Base-by-base conservation (phyloP, 1,140 invertebrate genomes). In the Drosophila rhopaloa region DNA sequence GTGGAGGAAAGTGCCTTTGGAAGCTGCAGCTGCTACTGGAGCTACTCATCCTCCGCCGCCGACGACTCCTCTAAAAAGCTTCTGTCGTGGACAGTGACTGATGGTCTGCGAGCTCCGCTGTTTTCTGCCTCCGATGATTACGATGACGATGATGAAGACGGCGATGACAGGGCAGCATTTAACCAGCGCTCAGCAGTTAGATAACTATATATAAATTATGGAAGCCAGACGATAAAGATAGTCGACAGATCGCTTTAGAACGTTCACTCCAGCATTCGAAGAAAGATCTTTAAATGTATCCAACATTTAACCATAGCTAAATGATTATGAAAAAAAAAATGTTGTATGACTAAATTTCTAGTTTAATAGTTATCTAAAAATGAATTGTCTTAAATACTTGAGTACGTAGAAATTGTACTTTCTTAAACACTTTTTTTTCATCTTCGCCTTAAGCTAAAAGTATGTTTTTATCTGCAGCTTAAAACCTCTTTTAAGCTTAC, bases 61-160 rank as follows among this genome's bases (percentile, higher is more conserved):
- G n/a, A 29, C 29, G n/a, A 11, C 27, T 47, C 16, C 16, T 16
- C 46, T 27, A 68, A 68, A 66, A 65, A 56, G 63, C 62, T 68
- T 68, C 77, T 79, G 74, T 48, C 53, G 59, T 37, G 55, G 83
- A 85, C 82, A 88, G 61, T 85, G 82, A 85, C 79, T 88, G 84
- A 85, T 83, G 81, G 76, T 67, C 55, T 70, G 55, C 50, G 72
- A 76, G 71, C 60, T 47, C 14, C 37, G 19, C 51, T 71, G 13
- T 41, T 67, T 70, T 71, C 44, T 57, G 43, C 19, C 37, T 16
- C 11, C 47, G 24, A 76, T 54, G 65, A 65, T 55, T 62, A 81
- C 70, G 38, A 61, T 75, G 57, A 53, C 41, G 44, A 79, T 76
- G 53, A 76, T 59, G 57, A 62, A 47, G 63, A 65, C 50, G 63